phyloP scores from a whole-genome alignment of 2,888 invertebrate species.

The Drosophila imparisetae region DNA sequence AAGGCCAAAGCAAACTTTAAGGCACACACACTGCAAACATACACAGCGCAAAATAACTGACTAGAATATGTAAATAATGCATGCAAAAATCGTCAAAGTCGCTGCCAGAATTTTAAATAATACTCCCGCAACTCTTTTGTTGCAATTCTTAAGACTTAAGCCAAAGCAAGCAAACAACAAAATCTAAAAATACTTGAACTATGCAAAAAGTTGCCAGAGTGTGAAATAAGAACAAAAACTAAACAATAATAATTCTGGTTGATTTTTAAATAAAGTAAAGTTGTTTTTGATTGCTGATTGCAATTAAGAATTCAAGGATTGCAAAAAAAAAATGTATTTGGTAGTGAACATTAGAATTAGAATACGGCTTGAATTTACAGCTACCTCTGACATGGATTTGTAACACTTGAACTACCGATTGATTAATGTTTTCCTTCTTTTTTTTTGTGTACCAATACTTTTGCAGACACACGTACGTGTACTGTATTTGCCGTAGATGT shows the following conservation, averaged over 20 bases:
- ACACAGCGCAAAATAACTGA: conserved; percentile 1
- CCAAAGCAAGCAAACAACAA: background rate
- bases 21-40: conserved; percentile 17
- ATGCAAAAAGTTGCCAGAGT: background rate
- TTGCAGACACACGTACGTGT: background rate
- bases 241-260: background rate
- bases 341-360: background rate
- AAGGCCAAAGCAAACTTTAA: conserved; percentile 45
- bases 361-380: background rate
- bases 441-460: conserved; percentile 3
- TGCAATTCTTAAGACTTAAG: background rate
- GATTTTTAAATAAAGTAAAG: background rate
- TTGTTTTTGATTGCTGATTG: background rate
- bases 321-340: background rate
- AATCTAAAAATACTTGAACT: background rate
- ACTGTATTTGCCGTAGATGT: background rate
- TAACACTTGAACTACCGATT: background rate
- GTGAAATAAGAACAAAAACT: background rate
- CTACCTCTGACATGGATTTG: background rate
- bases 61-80: background rate
- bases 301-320: background rate
- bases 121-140: background rate
- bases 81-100: background rate
- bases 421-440: background rate
- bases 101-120: background rate